Evolutionary conservation across 92 coral and sea anemone species (phyloP).

Genomic region (Palythoa caribaeorum): DNA sequence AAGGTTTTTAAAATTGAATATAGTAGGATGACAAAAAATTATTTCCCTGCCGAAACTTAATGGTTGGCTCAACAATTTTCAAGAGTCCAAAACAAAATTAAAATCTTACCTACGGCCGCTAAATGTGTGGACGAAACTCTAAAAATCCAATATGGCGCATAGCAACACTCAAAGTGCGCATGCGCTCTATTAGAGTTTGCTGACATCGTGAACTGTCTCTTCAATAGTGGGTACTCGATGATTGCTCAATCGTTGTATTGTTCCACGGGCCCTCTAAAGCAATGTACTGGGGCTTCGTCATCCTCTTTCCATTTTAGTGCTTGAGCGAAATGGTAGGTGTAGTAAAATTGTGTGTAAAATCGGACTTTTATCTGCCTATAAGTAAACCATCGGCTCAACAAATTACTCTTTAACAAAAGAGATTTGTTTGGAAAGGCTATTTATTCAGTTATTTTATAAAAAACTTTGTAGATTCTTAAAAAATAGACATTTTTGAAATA

Average conservation of each 20-base stretch:
- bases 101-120: background rate
- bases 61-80: background rate
- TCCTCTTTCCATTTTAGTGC: slow-evolving; percentile 76
- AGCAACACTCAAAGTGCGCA: slow-evolving; percentile 3
- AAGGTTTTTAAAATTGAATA: too few relatives aligned
- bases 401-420: background rate
- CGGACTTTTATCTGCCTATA: slow-evolving; percentile 15
- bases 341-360: background rate
- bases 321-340: slow-evolving; percentile 84
- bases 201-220: background rate
- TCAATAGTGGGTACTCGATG: background rate
- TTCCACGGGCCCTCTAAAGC: slow-evolving; percentile 11
- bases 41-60: background rate
- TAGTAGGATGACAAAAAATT: too few relatives aligned
- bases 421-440: background rate
- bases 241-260: slow-evolving; percentile 38
- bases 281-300: background rate
- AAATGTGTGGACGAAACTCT: background rate
- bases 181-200: slow-evolving; percentile 24
- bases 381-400: slow-evolving; percentile 40
- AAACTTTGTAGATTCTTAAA: background rate
- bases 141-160: slow-evolving; percentile 31
- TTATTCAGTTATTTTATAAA: background rate
- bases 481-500: background rate
- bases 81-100: too few relatives aligned